These are phyloP conservation scores for Machaerirhynchus nigripectus DNA, from an alignment of 2,113 vertebrate genomes.

Conservation along the genomic window DNA sequence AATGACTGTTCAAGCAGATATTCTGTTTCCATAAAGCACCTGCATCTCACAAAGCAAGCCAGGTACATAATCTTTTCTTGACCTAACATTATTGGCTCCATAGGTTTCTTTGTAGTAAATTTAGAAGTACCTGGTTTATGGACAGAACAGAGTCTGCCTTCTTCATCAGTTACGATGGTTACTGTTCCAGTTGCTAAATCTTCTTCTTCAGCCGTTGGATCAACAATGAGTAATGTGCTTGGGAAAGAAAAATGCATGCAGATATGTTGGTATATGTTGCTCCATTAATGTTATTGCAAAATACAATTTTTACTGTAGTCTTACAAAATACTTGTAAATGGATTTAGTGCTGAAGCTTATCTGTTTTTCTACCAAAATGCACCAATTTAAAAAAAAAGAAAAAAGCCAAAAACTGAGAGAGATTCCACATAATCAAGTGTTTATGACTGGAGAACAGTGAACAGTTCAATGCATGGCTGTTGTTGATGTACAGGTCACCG, in stretches of 20 bases:
- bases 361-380: not conserved
- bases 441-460: not conserved
- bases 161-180: slow-evolving; percentile 89
- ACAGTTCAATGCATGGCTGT: fast-evolving
- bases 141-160: slow-evolving; percentile 82
- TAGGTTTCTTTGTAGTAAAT: not conserved
- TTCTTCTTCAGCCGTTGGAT: slow-evolving; percentile 93
- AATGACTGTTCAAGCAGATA: not conserved
- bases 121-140: slow-evolving; percentile 89
- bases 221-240: slow-evolving; percentile 87
- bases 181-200: slow-evolving; percentile 82
- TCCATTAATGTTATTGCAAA: not conserved
- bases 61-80: not conserved
- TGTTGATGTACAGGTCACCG: not conserved
- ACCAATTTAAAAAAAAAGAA: not conserved
- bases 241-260: not conserved
- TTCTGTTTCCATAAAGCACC: not conserved
- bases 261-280: not conserved
- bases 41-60: not conserved
- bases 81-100: not conserved
- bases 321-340: not conserved
- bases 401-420: not conserved
- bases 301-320: not conserved
- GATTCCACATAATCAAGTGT: not conserved
- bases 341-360: not conserved